Evolutionary conservation across 2,113 vertebrate genomes (phyloP).

Genomic region (Limanda limanda): DNA sequence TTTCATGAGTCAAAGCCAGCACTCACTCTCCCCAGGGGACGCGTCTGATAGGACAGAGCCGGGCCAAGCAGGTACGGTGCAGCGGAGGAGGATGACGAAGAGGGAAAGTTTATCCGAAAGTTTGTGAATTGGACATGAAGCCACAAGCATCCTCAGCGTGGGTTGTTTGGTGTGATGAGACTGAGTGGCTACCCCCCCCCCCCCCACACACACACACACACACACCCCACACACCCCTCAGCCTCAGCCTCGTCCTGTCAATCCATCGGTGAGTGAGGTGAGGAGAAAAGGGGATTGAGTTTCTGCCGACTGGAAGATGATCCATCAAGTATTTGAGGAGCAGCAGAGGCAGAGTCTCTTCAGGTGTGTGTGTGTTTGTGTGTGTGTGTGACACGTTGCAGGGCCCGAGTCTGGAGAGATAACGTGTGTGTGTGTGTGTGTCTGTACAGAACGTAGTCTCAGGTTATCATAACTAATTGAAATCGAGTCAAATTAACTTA

Average conservation of each 20-base stretch:
- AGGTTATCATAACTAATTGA: too few species aligned
- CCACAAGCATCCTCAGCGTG: conserved; percentile 2
- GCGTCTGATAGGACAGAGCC: conserved; percentile 32
- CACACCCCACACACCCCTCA: not conserved
- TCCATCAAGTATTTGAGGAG: conserved; percentile 36
- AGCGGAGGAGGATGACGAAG: not conserved
- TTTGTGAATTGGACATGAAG: conserved; percentile 46
- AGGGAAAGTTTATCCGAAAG: conserved; percentile 37
- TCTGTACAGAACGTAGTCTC: too few species aligned
- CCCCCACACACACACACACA: not conserved
- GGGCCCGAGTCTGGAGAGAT: too few species aligned
- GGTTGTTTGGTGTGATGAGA: conserved; percentile 43
- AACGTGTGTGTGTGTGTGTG: too few species aligned
- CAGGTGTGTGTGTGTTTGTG: too few species aligned
- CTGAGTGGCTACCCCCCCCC: not conserved
- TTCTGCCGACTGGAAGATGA: conserved; percentile 4
- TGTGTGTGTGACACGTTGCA: too few species aligned
- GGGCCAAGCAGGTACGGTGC: not conserved
- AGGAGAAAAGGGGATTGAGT: conserved; percentile 57
- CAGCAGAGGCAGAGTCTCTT: conserved; percentile 20
- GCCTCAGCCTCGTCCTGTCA: conserved; percentile 43
- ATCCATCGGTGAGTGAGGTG: conserved; percentile 39
- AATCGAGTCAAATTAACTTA: too few species aligned
- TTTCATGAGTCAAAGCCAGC: conserved; percentile 59
- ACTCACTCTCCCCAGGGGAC: conserved; percentile 29